Evolutionary conservation across 2,113 vertebrate genomes (phyloP).

Genomic region (Rhinogobius similis): DNA sequence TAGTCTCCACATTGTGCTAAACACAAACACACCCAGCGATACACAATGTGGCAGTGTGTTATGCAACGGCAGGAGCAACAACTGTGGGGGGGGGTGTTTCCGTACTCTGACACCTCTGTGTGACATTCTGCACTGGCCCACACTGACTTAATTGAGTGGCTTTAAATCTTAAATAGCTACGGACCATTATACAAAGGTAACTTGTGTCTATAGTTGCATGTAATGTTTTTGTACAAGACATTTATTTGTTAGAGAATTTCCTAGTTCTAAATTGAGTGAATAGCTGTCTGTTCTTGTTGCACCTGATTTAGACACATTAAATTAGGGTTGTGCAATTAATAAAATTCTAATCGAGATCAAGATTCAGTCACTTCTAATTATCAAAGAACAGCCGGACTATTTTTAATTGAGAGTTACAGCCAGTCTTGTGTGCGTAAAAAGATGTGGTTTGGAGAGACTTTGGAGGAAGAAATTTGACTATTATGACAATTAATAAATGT

Average conservation of each 20-base stretch:
- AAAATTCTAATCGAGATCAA: no score
- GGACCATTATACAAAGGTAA: background rate
- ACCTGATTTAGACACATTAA: background rate
- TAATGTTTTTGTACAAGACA: background rate
- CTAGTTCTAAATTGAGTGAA: background rate
- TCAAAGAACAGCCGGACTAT: background rate
- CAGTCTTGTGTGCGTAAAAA: no score
- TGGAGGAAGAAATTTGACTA: background rate
- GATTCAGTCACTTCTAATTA: no score
- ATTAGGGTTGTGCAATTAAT: background rate
- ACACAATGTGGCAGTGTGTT: constrained; percentile 33
- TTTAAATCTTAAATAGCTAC: constrained; percentile 12
- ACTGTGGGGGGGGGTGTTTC: constrained; percentile 47
- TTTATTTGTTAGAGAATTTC: background rate
- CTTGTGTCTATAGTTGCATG: background rate
- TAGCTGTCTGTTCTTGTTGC: background rate
- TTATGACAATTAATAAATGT: background rate
- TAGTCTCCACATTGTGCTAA: background rate
- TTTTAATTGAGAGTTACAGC: background rate
- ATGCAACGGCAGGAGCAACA: constrained; percentile 38
- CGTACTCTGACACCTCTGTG: constrained; percentile 47
- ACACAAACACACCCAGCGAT: background rate
- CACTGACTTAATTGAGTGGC: constrained; percentile 18
- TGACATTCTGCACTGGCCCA: constrained; percentile 47
- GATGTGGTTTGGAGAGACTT: background rate